Evolutionary conservation across 2,888 invertebrate species (phyloP), one percentile per base, ranked within the genome.

Genomic region (Nipponacmea schrenckii): DNA sequence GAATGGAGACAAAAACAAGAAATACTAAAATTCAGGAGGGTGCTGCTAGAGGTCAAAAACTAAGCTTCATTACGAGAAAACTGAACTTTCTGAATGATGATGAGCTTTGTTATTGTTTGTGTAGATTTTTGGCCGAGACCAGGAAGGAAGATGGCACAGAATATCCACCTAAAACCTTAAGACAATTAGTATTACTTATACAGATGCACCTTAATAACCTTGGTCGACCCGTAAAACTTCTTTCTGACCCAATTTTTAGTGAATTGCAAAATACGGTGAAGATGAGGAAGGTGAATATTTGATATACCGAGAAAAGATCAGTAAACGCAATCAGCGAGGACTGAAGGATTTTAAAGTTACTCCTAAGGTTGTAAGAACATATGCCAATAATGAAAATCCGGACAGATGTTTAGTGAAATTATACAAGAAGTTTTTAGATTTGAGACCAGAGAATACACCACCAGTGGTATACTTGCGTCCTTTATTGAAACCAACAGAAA

Each of bases 81-180:
- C 15, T 67, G 26, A 1, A 27, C 2, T 48, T 15, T 10, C 12
- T 67, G 12, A 50, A 67, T n/a, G 50, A 67, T 20, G 50, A 48
- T 20, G 67, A 67, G 20, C 44, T 67, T n/a, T 50, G 27, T 46
- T 67, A 67, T 46, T 46, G 67, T 46, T 20, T 67, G 67, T 67
- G 46, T 67, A 46, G 67, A 20, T 67, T 45, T 46, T 26, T 67
- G 26, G 26, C 14, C 20, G 67, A 67, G 27, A 27, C 48, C n/a
- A 48, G 48, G 15, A 67, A 67, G 27, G 27, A 67, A 20, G 50
- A 67, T 20, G 67, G 67, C 4, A 67, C 46, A 12, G 67, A 67
- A 14, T 67, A 67, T 48, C 67, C 67, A 48, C 48, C 67, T 7
- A 67, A 48, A 39, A 50, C 67, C 17, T 15, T 67, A 14, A 14